Percentiles rank a stretch among this genome's conserved stretches.
Conservation (phyloP, 2,797 vertebrate species). For the Amblyopsis hoosieri region DNA sequence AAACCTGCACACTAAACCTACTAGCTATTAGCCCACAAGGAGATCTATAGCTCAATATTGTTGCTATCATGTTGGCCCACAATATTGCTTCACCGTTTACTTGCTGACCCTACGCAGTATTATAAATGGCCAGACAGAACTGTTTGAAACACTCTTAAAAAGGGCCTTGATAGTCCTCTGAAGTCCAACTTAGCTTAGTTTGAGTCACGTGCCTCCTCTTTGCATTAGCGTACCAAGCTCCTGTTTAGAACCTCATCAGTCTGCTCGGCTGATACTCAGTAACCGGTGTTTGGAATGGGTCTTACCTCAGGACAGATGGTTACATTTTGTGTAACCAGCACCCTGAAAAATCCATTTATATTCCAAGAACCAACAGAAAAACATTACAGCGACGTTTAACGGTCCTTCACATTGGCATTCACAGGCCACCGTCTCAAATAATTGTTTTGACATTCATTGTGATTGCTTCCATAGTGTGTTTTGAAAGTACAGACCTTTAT, state of each 20-base stretch:
- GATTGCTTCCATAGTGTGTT: slow-evolving; percentile 20
- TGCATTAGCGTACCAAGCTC: slow-evolving; percentile 80
- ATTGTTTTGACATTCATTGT: slow-evolving; percentile 43
- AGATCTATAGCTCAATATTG: not conserved
- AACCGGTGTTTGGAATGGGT: slow-evolving; percentile 14
- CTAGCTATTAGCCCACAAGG: not conserved
- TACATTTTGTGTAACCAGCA: slow-evolving; percentile 8
- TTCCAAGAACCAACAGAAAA: slow-evolving; percentile 12
- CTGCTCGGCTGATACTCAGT: slow-evolving; percentile 50
- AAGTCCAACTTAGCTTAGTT: slow-evolving; percentile 75
- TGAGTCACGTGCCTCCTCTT: slow-evolving; percentile 89
- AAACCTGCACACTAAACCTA: not conserved
- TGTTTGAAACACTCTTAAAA: slow-evolving; percentile 44
- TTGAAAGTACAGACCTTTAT: slow-evolving; percentile 19
- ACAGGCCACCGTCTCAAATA: slow-evolving; percentile 32
- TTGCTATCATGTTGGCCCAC: slow-evolving; percentile 19
- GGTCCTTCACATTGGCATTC: slow-evolving; percentile 12
- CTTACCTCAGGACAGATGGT: slow-evolving; percentile 26
- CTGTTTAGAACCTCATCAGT: slow-evolving; percentile 67
- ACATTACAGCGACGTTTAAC: not conserved
- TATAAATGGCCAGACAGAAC: slow-evolving; percentile 77
- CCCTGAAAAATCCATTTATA: slow-evolving; percentile 19
- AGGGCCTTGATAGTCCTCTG: slow-evolving; percentile 41
- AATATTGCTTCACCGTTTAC: slow-evolving; percentile 41
- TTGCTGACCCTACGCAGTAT: slow-evolving; percentile 64